These are phyloP conservation scores for Mesembrinibis cayennensis DNA, from an alignment of 2,113 vertebrate species.

Conservation along the genomic window DNA sequence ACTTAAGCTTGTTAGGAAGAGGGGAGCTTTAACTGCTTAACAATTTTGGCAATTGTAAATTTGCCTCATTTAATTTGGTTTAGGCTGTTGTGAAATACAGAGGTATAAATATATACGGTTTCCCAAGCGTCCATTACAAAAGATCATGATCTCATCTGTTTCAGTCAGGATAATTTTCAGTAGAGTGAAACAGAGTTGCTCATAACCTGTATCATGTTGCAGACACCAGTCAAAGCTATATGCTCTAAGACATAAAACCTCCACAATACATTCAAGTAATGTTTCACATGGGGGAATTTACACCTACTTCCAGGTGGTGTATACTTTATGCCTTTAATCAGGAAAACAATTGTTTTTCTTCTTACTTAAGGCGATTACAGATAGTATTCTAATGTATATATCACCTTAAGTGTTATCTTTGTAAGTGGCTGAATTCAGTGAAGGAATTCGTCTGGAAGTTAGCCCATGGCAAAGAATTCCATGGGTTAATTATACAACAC, in stretches of 20 bases:
- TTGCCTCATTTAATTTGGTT: not conserved
- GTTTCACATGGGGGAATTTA: not conserved
- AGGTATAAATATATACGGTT: not conserved
- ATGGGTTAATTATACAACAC: slow-evolving; percentile 10
- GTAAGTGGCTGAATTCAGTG: not conserved
- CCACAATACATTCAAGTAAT: not conserved
- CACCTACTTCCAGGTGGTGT: not conserved
- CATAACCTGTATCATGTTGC: not conserved
- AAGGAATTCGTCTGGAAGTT: slow-evolving; percentile 8
- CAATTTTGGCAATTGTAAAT: not conserved
- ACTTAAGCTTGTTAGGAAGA: not conserved
- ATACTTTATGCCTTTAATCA: not conserved
- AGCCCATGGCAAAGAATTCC: not conserved
- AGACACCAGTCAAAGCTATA: not conserved
- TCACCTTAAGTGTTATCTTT: not conserved
- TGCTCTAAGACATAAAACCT: not conserved
- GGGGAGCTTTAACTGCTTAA: not conserved
- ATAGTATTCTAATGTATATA: not conserved
- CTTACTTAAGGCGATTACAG: not conserved
- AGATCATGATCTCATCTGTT: not conserved
- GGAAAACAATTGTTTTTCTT: not conserved
- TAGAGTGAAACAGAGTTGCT: not conserved
- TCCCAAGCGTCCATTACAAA: not conserved
- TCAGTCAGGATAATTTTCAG: not conserved
- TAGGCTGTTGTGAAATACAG: not conserved